phyloP scores from a whole-genome alignment of 2,113 vertebrate species.

The Syngnathus typhle region DNA sequence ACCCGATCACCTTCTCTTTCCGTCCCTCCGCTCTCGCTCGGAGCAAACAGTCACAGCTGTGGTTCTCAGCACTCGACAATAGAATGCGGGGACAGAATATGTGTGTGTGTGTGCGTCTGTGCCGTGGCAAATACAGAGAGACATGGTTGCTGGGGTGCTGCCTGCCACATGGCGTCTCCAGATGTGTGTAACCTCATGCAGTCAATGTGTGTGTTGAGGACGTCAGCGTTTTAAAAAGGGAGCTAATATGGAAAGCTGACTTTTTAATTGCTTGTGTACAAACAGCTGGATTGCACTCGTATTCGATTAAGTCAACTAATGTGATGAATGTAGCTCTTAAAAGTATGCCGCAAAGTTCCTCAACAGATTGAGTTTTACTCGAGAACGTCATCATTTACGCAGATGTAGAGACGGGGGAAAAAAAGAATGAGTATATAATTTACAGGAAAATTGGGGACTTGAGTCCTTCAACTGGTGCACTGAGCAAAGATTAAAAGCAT shows the following conservation, averaged over 20 bases:
- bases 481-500: slow-evolving; percentile 29
- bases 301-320: too few relatives aligned
- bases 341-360: neutral
- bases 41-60: slow-evolving; percentile 74
- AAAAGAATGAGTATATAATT: neutral
- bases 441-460: neutral
- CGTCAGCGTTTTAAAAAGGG: slow-evolving; percentile 32
- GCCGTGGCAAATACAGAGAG: slow-evolving; percentile 11
- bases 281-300: neutral
- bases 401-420: neutral
- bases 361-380: neutral
- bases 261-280: neutral
- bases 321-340: too few relatives aligned
- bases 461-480: slow-evolving; percentile 17
- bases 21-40: slow-evolving; percentile 54
- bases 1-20: slow-evolving; percentile 68
- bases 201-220: slow-evolving; percentile 13
- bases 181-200: slow-evolving; percentile 38
- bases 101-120: slow-evolving; percentile 16
- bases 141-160: slow-evolving; percentile 28
- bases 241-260: slow-evolving; percentile 3
- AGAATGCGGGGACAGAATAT: slow-evolving; percentile 21
- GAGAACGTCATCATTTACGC: neutral
- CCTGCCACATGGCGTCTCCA: slow-evolving; percentile 45
- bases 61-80: slow-evolving; percentile 25